phyloP scores from a whole-genome alignment of 2,113 vertebrate species.

The Steatornis caripensis region DNA sequence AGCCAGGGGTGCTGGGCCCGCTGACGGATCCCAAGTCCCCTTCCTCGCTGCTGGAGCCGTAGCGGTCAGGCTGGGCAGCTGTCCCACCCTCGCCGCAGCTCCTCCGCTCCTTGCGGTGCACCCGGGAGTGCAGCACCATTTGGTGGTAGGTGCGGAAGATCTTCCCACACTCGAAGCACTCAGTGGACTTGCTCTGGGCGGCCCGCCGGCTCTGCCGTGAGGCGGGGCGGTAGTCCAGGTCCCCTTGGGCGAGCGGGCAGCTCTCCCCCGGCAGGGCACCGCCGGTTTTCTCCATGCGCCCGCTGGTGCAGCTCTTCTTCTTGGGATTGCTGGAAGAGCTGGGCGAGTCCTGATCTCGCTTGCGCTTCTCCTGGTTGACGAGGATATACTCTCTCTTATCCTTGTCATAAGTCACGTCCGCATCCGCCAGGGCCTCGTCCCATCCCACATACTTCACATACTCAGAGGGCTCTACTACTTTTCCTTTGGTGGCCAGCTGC shows the following conservation, averaged over 20 bases:
- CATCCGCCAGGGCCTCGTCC: slow-evolving; percentile 77
- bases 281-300: slow-evolving; percentile 55
- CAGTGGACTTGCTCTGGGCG: slow-evolving; percentile 80
- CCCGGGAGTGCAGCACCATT: slow-evolving; percentile 90
- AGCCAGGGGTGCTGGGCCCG: slow-evolving; percentile 85
- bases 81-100: slow-evolving; percentile 66
- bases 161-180: slow-evolving; percentile 95
- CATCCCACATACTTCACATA: slow-evolving; percentile 77
- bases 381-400: slow-evolving; percentile 84
- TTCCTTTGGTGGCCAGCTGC: slow-evolving; percentile 90
- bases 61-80: slow-evolving; percentile 59
- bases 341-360: slow-evolving; percentile 76
- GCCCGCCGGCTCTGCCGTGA: slow-evolving; percentile 80
- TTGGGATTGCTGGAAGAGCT: slow-evolving; percentile 58
- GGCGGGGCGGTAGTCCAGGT: slow-evolving; percentile 81
- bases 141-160: slow-evolving; percentile 95
- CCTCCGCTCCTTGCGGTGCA: slow-evolving; percentile 83
- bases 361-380: slow-evolving; percentile 84
- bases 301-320: slow-evolving; percentile 67
- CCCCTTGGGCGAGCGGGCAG: slow-evolving; percentile 68
- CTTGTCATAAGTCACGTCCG: slow-evolving; percentile 83
- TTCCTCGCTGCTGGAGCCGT: slow-evolving; percentile 85
- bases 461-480: slow-evolving; percentile 85
- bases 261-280: slow-evolving; percentile 61
- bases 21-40: slow-evolving; percentile 82